Evolutionary conservation across 1,140 invertebrate genomes (phyloP), one percentile per base, ranked within the genome.

Genomic region (Drosophila lowei): DNA sequence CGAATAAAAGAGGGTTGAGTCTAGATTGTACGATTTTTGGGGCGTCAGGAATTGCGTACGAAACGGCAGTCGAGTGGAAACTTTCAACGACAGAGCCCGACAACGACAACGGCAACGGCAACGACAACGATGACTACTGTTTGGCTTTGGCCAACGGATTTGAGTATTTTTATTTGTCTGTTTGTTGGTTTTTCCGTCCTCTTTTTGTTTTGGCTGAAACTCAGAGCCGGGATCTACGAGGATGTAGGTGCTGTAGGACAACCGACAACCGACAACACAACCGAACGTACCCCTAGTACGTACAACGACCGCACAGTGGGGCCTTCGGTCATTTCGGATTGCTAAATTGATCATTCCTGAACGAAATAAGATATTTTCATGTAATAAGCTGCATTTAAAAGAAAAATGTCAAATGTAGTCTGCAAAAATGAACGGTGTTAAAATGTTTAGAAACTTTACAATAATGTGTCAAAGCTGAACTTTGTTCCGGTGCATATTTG

Each of bases 111-210:
- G 1, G 6, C 25, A 28, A 28, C 25, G 28, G 9, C 34, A 13
- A 38, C 66, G 64, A 68, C 64, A 70, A 57, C 63, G 66, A 70
- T 70, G 66, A 70, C 66, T 70, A 34, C 66, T 70, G 61, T 59
- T 54, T 74, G 53, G 48, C 43, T 74, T 66, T 74, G 59, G 71
- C 70, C 59, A 73, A 70, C 66, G 66, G 64, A 70, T 70, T 70
- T 70, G 66, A 70, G 66, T 70, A 48, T 68, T 70, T 70, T 68
- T 70, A 70, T 65, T 73, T 72, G 70, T 72, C 57, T 72, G 70
- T 73, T 64, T 73, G 70, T 64, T 73, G 73, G 71, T 72, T 72
- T 72, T 55, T 72, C 47, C 46, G 30, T 53, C 38, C 30, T 38
- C 38, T 54, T 70, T 72, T 72, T 72, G 66, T 70, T 53, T 68